Evolutionary conservation across 2,888 invertebrate genomes (phyloP), one percentile per base, ranked within the genome.

Genomic region (Acleris sparsana): DNA sequence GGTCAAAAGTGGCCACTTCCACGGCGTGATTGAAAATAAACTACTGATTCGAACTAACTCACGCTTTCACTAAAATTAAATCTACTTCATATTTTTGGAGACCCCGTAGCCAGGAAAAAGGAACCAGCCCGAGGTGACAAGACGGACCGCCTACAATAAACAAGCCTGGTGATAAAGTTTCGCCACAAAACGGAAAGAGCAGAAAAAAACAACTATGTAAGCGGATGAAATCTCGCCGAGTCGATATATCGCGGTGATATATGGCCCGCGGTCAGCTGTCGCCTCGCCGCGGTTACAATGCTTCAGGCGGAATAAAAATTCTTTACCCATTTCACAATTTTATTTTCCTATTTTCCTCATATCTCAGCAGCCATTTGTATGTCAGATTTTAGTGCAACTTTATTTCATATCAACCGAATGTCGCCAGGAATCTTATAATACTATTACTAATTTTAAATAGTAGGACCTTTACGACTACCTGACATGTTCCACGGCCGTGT

Each of bases 161-260:
- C 46, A 46, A 56, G 39, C 39, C 44, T 25, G 56, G 53, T 65
- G 57, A 53, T 64, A 65, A 62, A 25, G 39, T 62, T 66, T 65
- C 61, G 46, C 55, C 66, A 52, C 62, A 25, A 66, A 57, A 48
- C 69, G 68, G 68, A 69, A 69, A 71, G 71, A 68, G 72, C 71
- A 33, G 70, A 76, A 77, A 73, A 71, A 73, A 72, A 70, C 70
- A 71, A 73, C 46, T 52, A 72, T 69, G 67, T 66, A 69, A 66
- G 72, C 70, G 68, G 69, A 70, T 67, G 67, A 76, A 78, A 75
- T 75, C 73, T 75, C 71, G 58, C 63, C 64, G 64, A 75, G 70
- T 72, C 75, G 74, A 80, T 82, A 79, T 75, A 75, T 79, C 77
- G 74, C 73, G 67, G 71, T 80, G 78, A 82, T 79, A 78, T 79